Evolutionary conservation across 2,888 invertebrate species (phyloP).

Genomic region (Flexamia atlantica): DNA sequence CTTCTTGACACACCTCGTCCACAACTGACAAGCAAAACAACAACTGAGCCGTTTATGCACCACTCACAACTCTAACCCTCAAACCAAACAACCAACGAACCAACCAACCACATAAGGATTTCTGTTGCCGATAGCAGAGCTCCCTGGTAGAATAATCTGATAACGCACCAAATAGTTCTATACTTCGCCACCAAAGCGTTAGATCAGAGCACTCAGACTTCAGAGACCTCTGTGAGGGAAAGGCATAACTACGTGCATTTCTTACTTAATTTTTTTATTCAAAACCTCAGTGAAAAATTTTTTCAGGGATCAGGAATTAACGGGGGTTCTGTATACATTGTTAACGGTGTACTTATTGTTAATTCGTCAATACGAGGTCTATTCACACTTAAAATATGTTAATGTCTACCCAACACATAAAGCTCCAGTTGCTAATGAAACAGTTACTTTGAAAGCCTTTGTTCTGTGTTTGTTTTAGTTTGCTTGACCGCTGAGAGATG

Average conservation of each 20-base stretch:
- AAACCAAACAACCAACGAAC: not conserved
- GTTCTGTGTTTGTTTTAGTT: no score
- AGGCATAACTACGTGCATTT: not conserved
- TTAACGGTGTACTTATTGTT: no score
- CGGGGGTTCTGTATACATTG: no score
- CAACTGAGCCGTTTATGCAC: not conserved
- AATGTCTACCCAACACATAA: no score
- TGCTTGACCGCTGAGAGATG: no score
- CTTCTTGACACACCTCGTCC: not conserved
- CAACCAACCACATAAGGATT: not conserved
- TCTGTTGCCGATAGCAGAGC: not conserved
- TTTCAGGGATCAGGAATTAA: no score
- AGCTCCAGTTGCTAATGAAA: no score
- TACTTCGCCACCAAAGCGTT: not conserved
- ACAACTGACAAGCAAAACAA: not conserved
- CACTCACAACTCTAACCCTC: not conserved
- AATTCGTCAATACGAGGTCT: no score
- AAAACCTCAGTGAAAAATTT: no score
- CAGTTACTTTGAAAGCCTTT: no score
- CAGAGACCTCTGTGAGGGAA: not conserved
- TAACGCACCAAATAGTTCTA: not conserved
- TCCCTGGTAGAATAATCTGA: not conserved
- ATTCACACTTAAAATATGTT: no score
- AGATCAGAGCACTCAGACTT: not conserved
- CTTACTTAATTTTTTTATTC: no score